These are phyloP conservation scores for Pygmarrhopalites habei DNA, from an alignment of 1,140 invertebrate genomes.

Conservation along the genomic window DNA sequence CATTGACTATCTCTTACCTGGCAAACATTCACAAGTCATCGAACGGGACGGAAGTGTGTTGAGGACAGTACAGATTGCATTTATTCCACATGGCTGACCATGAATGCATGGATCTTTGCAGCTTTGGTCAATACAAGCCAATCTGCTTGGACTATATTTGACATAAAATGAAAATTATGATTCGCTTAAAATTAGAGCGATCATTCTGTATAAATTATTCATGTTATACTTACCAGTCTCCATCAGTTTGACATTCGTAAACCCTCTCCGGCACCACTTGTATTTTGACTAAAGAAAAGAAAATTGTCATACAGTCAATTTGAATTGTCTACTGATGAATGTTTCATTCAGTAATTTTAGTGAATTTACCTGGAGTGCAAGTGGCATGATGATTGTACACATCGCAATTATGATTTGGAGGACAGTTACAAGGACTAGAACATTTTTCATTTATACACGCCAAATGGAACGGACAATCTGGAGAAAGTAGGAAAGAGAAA, in stretches of 20 bases:
- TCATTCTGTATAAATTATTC: too few species aligned
- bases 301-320: neutral
- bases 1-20: too few species aligned
- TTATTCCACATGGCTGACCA: slow-evolving; percentile 67
- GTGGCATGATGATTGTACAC: slow-evolving; percentile 68
- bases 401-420: slow-evolving; percentile 61
- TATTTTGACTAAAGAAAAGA: slow-evolving; percentile 37
- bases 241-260: slow-evolving; percentile 59
- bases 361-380: slow-evolving; percentile 74
- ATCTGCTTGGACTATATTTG: slow-evolving; percentile 64
- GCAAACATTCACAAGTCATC: slow-evolving; percentile 59
- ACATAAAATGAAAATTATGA: too few species aligned
- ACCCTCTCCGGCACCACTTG: slow-evolving; percentile 49
- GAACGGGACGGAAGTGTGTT: slow-evolving; percentile 77
- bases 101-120: slow-evolving; percentile 76
- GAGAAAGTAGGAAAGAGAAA: too few species aligned
- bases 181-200: too few species aligned
- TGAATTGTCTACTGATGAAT: neutral
- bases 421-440: slow-evolving; percentile 69
- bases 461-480: slow-evolving; percentile 63
- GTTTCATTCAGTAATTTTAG: neutral
- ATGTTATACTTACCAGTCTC: too few species aligned
- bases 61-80: slow-evolving; percentile 71
- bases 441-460: slow-evolving; percentile 68
- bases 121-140: slow-evolving; percentile 69